Percentiles rank a stretch among this genome's conserved stretches.
Conservation (phyloP, 37 sponge, comb jelly and placozoan genomes). For the Amphimedon queenslandica region DNA sequence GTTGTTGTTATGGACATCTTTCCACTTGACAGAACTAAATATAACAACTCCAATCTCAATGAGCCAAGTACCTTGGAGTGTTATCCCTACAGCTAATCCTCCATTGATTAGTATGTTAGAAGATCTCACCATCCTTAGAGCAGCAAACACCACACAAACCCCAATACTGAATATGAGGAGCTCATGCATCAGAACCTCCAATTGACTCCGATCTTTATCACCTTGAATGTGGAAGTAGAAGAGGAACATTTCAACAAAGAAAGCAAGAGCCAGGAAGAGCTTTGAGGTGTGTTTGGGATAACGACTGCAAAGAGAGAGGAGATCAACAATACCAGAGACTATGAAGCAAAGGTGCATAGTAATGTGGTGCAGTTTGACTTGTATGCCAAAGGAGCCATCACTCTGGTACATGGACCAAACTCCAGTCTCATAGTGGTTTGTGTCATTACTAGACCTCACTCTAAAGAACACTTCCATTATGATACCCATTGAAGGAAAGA, state of each 20-base stretch:
- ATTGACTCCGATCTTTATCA: not conserved
- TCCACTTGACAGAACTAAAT: not conserved
- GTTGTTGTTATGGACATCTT: not conserved
- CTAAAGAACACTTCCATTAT: conserved; percentile 28
- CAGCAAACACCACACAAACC: not conserved
- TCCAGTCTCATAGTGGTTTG: conserved; percentile 1
- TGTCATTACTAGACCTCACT: not conserved
- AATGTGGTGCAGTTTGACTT: not conserved
- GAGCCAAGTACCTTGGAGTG: conserved; percentile 15
- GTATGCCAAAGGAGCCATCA: not conserved
- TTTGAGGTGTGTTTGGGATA: conserved; percentile 8
- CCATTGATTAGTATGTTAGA: conserved; percentile 13
- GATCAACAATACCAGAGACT: conserved; percentile 18
- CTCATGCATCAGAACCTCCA: conserved; percentile 1
- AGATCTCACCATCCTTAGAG: conserved; percentile 3
- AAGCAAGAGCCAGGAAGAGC: conserved; percentile 5
- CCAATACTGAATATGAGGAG: not conserved
- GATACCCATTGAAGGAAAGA: conserved; percentile 38
- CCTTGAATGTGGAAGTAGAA: conserved; percentile 16
- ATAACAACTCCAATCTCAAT: conserved; percentile 1
- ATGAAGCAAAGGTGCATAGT: not conserved
- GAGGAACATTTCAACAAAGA: not conserved
- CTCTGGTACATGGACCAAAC: conserved; percentile 3
- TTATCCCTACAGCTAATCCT: not conserved
- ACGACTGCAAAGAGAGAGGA: not conserved